Base-by-base conservation (phyloP, 2,888 invertebrate species). In the Tortricodes alternella region DNA sequence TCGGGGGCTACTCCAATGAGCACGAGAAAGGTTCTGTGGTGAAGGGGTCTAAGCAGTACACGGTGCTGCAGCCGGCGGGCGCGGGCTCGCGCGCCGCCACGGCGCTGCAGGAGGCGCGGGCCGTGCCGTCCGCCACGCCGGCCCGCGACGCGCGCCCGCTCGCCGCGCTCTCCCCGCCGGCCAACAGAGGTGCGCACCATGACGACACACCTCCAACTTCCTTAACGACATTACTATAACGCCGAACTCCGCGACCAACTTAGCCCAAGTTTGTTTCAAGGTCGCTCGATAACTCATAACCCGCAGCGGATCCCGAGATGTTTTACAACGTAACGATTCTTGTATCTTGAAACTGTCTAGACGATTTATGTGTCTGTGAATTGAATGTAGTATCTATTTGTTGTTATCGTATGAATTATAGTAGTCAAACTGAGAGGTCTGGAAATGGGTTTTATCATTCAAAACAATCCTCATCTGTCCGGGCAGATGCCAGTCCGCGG, bases 11-110 rank as follows among this genome's bases (percentile, higher is more conserved):
- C 71, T 94, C 94, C 9, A 89, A 91, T 24, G 92, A 76, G 68
- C 91, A 76, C 71, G 92, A 78, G 66, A 92, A 74, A 74, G 80
- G 80, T 61, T 73, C 80, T 3, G 67, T 75, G 53, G 75, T 78
- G 61, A 88, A 83, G 61, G 92, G 86, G 7, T 94, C 94, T 59
- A 97, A 97, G 85, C 96, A 96, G 79, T 97, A 96, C 77, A 97
- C 96, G 59, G 96, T 96, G 66, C 89, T 97, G 62, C 96, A 97
- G 82, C 96, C 96, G 0, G 96, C 96, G 8, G 95, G 94, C 23
- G 92, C 93, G 0, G 95, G 96, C 2, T 96, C 96, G 16, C 92
- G 96, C 46, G 96, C 96, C 0, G 96, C 96, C 43, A 95, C 95
- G 32, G 96, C 95, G 16, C 92, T 96, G 75, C 96, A 96, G 77